Evolutionary conservation across 2,888 invertebrate species (phyloP), one percentile per base, ranked within the genome.

Genomic region (Lypha dubia): DNA sequence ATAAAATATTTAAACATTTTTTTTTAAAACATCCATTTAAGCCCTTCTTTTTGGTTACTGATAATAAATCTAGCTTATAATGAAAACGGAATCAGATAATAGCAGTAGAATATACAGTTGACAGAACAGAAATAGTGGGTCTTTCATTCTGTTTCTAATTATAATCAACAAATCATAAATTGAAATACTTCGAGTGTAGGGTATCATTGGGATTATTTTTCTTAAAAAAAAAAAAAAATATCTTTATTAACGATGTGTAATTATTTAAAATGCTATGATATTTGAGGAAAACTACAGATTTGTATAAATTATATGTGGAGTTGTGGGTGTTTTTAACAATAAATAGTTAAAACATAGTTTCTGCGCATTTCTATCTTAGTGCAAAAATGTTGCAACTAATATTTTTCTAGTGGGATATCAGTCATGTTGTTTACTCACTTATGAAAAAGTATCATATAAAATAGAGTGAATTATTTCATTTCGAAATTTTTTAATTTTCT

Each of bases 221-320:
- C 1, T n/a, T 28, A n/a, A n/a, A n/a, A n/a, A n/a, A n/a, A n/a
- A n/a, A n/a, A n/a, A n/a, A n/a, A n/a, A n/a, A n/a, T 17, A 0
- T 24, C 8, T 28, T n/a, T 67, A 83, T 83, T 83, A 83, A 83
- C 77, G 83, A 83, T 73, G 77, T 77, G 71, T 56, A 73, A 73
- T 24, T 58, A 32, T 77, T 73, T 83, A 68, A 73, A 68, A 35
- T 83, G 83, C 35, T 67, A 83, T 76, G 58, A 67, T 60, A 60
- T 46, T 44, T 38, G 41, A 38, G 67, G 73, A 51, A 73, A 80
- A 67, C 67, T 49, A 67, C 67, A 67, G 46, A 20, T 79, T 53
- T 17, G 7, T 4, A 24, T 8, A 41, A 15, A n/a, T n/a, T n/a
- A 46, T 17, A 68, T 28, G 68, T 62, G 41, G 62, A n/a, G 51